A percentile compares a stretch with the other conserved stretches of the same genome.
These are phyloP conservation scores for Tetrax tetrax DNA, from an alignment of 2,113 vertebrate species.

Conservation along the genomic window DNA sequence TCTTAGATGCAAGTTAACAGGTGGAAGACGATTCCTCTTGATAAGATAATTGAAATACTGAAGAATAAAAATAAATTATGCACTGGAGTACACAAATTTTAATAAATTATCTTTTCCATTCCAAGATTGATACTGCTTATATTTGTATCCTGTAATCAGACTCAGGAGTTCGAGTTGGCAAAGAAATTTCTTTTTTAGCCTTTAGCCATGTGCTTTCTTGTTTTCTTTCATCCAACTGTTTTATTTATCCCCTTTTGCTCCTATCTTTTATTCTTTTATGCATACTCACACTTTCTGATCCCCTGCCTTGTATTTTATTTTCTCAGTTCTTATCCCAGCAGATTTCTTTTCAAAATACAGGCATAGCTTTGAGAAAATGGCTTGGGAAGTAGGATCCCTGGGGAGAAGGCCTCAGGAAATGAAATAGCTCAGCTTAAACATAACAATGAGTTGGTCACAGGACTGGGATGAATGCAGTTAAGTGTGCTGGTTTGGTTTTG, in stretches of 20 bases:
- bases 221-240: constrained; percentile 49
- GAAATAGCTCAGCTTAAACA: constrained; percentile 56
- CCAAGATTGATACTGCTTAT: constrained; percentile 9
- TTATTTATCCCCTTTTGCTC: constrained; percentile 66
- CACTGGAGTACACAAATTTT: constrained; percentile 61
- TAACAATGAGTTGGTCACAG: constrained; percentile 33
- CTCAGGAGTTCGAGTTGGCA: constrained; percentile 38
- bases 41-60: constrained; percentile 20
- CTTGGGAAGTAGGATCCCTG: constrained; percentile 39
- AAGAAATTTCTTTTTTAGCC: constrained; percentile 49
- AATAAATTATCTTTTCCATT: constrained; percentile 45
- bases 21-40: background rate
- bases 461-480: background rate
- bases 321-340: constrained; percentile 63
- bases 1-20: constrained; percentile 15
- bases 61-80: constrained; percentile 26
- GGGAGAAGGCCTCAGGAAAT: constrained; percentile 53
- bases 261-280: constrained; percentile 62
- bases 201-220: constrained; percentile 17
- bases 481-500: background rate
- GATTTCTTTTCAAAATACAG: constrained; percentile 62
- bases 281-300: constrained; percentile 53
- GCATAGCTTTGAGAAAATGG: constrained; percentile 64
- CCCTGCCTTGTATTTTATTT: constrained; percentile 67
- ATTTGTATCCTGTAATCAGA: constrained; percentile 45